These are phyloP conservation scores for Noturus placidus DNA, from an alignment of 2,113 vertebrate genomes.

Conservation along the genomic window DNA sequence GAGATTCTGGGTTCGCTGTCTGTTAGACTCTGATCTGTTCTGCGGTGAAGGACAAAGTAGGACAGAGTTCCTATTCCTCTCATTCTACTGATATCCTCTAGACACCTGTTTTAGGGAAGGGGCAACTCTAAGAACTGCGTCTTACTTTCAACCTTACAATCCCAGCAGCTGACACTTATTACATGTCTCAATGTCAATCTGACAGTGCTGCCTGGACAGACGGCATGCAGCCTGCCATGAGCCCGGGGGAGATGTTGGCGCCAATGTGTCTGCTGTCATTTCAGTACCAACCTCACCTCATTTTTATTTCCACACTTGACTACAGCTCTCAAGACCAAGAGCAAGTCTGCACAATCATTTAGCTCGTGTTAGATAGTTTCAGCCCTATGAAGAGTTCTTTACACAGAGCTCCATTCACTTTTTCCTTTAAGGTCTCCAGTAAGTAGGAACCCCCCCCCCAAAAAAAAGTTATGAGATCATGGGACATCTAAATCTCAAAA, in stretches of 20 bases:
- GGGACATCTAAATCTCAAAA: slow-evolving; percentile 16
- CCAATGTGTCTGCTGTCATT: slow-evolving; percentile 36
- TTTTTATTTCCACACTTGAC: slow-evolving; percentile 21
- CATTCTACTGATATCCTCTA: neutral
- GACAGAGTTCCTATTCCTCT: neutral
- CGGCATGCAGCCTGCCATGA: slow-evolving; percentile 7
- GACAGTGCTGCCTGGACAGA: slow-evolving; percentile 21
- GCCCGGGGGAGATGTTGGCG: slow-evolving; percentile 28
- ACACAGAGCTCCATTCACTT: neutral
- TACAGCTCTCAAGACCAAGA: neutral
- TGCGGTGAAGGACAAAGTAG: neutral
- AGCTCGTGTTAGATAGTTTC: neutral
- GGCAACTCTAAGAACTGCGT: neutral
- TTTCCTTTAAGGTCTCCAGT: slow-evolving; percentile 9
- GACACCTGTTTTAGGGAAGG: slow-evolving; percentile 27
- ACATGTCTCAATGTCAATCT: slow-evolving; percentile 11
- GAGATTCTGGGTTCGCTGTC: neutral
- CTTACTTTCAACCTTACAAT: slow-evolving; percentile 46
- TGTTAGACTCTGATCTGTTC: slow-evolving; percentile 9
- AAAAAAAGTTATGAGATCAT: neutral
- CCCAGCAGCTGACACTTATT: slow-evolving; percentile 44
- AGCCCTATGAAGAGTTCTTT: neutral
- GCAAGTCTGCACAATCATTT: neutral
- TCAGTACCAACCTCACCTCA: slow-evolving; percentile 11
- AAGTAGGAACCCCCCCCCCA: neutral